Percentiles rank a stretch among this genome's conserved stretches.
Conservation (phyloP, 2,888 invertebrate genomes). For the Meteorus colon region DNA sequence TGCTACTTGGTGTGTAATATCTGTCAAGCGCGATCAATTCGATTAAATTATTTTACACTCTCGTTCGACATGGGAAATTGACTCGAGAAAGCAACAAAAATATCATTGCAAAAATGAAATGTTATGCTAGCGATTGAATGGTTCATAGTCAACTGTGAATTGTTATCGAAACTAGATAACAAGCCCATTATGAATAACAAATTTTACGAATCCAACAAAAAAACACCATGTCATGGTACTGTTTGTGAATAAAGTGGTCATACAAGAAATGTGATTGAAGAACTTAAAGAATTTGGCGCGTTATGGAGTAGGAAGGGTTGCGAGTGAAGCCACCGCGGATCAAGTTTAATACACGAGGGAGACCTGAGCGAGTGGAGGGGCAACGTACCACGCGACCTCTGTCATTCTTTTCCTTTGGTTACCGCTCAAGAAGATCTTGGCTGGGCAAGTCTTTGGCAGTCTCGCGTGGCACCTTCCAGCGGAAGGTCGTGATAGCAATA, state of each 20-base stretch:
- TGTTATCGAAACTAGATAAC: too few species aligned
- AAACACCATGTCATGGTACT: too few species aligned
- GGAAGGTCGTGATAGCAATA: constrained; percentile 49
- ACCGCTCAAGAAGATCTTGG: constrained; percentile 28
- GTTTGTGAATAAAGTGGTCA: neutral
- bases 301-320: constrained; percentile 43
- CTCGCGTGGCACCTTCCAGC: constrained; percentile 52
- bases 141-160: too few species aligned
- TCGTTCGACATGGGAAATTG: too few species aligned
- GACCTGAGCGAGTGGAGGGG: constrained; percentile 12
- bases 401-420: constrained; percentile 35
- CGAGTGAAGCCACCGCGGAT: constrained; percentile 26
- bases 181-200: too few species aligned
- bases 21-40: too few species aligned
- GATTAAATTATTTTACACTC: too few species aligned
- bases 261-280: neutral
- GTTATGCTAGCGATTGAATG: too few species aligned
- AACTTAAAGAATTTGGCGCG: neutral
- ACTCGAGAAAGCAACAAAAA: too few species aligned
- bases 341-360: constrained; percentile 1
- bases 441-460: constrained; percentile 49
- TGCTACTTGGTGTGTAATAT: too few species aligned
- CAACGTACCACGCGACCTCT: constrained; percentile 42
- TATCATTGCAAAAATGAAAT: too few species aligned
- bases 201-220: too few species aligned